Conservation (phyloP, 2,113 vertebrate genomes). For the Pterocles gutturalis region DNA sequence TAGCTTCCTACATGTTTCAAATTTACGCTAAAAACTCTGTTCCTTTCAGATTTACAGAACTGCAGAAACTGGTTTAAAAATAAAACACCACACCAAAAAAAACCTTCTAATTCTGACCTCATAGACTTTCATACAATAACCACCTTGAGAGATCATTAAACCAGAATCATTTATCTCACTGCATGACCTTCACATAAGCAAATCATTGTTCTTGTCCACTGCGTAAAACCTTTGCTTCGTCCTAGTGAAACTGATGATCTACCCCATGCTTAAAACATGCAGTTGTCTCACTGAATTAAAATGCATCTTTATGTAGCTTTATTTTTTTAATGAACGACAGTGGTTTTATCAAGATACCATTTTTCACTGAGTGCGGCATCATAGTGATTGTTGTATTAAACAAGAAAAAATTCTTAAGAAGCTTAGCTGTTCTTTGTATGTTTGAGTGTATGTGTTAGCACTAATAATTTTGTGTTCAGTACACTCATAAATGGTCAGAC, state of each 20-base stretch:
- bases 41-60: neutral
- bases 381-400: neutral
- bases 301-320: neutral
- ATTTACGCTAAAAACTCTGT: neutral
- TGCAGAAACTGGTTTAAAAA: neutral
- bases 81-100: neutral
- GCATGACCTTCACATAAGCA: neutral
- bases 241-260: neutral
- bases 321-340: neutral
- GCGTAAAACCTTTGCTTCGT: neutral
- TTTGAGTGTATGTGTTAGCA: neutral
- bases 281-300: neutral
- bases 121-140: neutral
- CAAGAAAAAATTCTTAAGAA: neutral
- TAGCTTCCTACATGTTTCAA: neutral
- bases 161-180: neutral
- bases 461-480: neutral
- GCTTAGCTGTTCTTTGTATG: neutral
- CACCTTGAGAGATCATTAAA: neutral
- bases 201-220: neutral
- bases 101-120: neutral
- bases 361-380: neutral
- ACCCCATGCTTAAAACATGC: neutral
- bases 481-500: neutral
- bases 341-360: neutral